Evolutionary conservation across 2,113 vertebrate genomes (phyloP), one percentile per base, ranked within the genome.

Genomic region (Micronisus gabar): DNA sequence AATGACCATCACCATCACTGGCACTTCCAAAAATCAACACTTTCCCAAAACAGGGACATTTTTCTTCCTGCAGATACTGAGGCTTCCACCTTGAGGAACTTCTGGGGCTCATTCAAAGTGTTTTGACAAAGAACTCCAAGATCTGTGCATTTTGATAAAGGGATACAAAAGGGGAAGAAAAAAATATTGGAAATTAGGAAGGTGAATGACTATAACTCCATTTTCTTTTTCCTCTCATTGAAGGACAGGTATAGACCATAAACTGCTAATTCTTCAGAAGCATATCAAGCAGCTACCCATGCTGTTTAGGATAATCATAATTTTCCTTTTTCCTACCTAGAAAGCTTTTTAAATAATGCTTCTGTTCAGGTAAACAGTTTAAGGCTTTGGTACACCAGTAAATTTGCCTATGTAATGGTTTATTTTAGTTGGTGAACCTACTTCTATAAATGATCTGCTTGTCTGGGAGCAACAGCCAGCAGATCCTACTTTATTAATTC

Each of bases 201-300:
- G 2, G 30, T 38, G 32, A 86, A 53, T 1, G 2, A 50, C 18
- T 40, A 0, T 26, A 73, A 78, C 1, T 78, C 25, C 13, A 19
- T 83, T 88, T 87, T 43, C 27, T 47, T 92, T 47, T 66, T 81
- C 34, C 20, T 65, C 56, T 65, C 21, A 18, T 13, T 92, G 52
- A 87, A 25, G 62, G 65, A 75, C 15, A 43, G 30, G 18, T 47
- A 52, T 25, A 63, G 16, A 25, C 15, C 25, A 91, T 29, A 82
- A 82, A 56, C 29, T 41, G 12, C 43, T 71, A 43, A 38, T 52
- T 59, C 32, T 48, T 86, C 53, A 93, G 67, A 4, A 87, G 16
- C 16, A 4, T 19, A 38, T 76, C 25, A 53, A 92, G 40, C 66
- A 86, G 22, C 29, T 72, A 17, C 27, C 48, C 9, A 32, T 19